A percentile compares a stretch with the other conserved stretches of the same genome.
phyloP scores from a whole-genome alignment of 2,888 invertebrate genomes.

The Keiferia lycopersicella region DNA sequence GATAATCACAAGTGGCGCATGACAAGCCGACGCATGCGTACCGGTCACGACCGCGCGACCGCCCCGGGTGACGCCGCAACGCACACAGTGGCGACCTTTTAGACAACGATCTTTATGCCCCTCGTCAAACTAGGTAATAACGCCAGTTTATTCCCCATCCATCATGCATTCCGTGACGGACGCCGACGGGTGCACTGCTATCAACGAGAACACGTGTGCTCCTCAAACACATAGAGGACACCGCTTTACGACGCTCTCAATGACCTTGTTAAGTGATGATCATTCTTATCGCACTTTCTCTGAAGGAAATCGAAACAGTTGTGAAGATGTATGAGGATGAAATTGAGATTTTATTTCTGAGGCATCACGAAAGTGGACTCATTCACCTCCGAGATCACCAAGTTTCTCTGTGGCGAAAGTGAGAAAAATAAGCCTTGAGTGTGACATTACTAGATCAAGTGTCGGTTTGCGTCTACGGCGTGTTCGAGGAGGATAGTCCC shows the following conservation, averaged over 20 bases:
- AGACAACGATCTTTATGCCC: slow-evolving; percentile 56
- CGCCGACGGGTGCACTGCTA: slow-evolving; percentile 54
- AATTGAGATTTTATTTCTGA: slow-evolving; percentile 15
- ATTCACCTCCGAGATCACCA: not conserved
- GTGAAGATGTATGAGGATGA: slow-evolving; percentile 25
- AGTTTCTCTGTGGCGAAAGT: slow-evolving; percentile 13
- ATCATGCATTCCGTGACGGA: slow-evolving; percentile 57
- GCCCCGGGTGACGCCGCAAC: slow-evolving; percentile 59
- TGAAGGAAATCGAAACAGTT: slow-evolving; percentile 32
- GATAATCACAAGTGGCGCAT: slow-evolving; percentile 75
- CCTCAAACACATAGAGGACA: slow-evolving; percentile 53
- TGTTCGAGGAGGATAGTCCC: slow-evolving; percentile 3
- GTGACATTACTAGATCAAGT: not conserved
- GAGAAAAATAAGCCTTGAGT: not conserved
- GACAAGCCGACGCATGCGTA: slow-evolving; percentile 70
- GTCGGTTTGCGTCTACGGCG: not conserved
- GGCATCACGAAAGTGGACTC: slow-evolving; percentile 13
- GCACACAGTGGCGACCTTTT: slow-evolving; percentile 43
- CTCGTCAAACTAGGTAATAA: slow-evolving; percentile 58
- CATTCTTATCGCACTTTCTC: slow-evolving; percentile 41
- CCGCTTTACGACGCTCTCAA: slow-evolving; percentile 57
- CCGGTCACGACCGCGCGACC: slow-evolving; percentile 60
- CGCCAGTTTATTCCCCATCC: slow-evolving; percentile 59
- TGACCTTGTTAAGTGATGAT: slow-evolving; percentile 50
- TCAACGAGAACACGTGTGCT: slow-evolving; percentile 55